Conservation (phyloP, 2,888 invertebrate genomes). For the Scelioninae gen. 1 region DNA sequence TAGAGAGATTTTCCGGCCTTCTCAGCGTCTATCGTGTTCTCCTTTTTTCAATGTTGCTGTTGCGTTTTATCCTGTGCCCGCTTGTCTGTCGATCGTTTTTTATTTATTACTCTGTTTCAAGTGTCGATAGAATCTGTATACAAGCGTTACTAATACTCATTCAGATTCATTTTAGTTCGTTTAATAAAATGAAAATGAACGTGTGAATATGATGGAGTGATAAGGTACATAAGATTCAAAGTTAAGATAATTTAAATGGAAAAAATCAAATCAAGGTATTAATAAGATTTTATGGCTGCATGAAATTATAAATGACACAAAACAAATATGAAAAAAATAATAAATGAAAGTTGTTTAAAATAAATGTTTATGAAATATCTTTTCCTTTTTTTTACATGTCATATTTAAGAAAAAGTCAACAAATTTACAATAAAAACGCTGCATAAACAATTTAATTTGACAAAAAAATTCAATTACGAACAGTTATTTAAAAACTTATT, state of each 20-base stretch:
- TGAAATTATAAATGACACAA: too few species aligned
- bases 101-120: constrained; percentile 18
- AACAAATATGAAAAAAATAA: too few species aligned
- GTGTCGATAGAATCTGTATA: constrained; percentile 24
- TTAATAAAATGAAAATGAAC: constrained; percentile 6
- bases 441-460: too few species aligned
- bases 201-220: constrained; percentile 5
- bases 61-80: constrained; percentile 9
- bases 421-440: too few species aligned
- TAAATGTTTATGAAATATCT: too few species aligned
- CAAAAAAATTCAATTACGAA: too few species aligned
- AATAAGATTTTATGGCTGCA: too few species aligned
- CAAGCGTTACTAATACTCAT: constrained; percentile 15
- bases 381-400: too few species aligned
- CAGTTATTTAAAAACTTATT: not conserved
- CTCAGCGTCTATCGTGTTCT: constrained; percentile 33
- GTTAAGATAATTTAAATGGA: too few species aligned
- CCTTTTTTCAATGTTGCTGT: constrained; percentile 2
- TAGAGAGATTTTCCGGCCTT: constrained; percentile 52
- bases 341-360: too few species aligned
- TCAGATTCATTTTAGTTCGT: constrained; percentile 5
- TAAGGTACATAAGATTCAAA: not conserved
- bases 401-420: too few species aligned
- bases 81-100: not conserved
- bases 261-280: too few species aligned